These are phyloP conservation scores for Heliconius hewitsoni DNA, from an alignment of 1,140 invertebrate species.

Conservation along the genomic window DNA sequence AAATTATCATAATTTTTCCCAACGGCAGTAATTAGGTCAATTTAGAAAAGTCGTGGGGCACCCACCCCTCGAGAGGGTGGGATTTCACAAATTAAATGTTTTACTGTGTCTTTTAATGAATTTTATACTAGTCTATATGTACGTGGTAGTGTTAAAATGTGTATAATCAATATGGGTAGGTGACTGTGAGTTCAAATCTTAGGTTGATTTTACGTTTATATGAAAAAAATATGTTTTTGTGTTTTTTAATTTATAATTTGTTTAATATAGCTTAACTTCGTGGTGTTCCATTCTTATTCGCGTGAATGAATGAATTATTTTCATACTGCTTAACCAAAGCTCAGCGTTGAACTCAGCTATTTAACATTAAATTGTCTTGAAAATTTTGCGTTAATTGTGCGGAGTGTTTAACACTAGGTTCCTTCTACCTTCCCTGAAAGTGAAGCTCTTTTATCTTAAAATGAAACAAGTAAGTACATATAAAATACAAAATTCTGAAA, in stretches of 20 bases:
- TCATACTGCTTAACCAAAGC: too few species aligned
- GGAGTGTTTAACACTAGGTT: too few species aligned
- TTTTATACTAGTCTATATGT: neutral
- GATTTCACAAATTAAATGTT: conserved; percentile 16
- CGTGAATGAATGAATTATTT: too few species aligned
- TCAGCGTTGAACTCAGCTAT: too few species aligned
- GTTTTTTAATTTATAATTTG: too few species aligned
- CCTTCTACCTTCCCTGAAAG: too few species aligned
- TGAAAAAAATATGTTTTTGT: neutral
- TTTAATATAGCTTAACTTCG: too few species aligned
- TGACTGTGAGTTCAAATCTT: neutral
- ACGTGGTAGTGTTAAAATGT: too few species aligned
- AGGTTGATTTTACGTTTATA: neutral
- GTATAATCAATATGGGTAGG: too few species aligned
- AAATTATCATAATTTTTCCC: conserved; percentile 30
- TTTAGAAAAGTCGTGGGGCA: conserved; percentile 37
- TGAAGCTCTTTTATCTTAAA: neutral
- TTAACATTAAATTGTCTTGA: too few species aligned
- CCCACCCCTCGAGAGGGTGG: conserved; percentile 33
- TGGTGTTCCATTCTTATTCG: too few species aligned
- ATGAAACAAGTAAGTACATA: neutral
- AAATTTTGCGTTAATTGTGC: too few species aligned
- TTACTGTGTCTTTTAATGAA: neutral
- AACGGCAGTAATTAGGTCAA: conserved; percentile 41
- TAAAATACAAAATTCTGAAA: neutral